Base-by-base conservation (phyloP, 2,113 vertebrate species). In the Ptilorrhoa leucosticta region DNA sequence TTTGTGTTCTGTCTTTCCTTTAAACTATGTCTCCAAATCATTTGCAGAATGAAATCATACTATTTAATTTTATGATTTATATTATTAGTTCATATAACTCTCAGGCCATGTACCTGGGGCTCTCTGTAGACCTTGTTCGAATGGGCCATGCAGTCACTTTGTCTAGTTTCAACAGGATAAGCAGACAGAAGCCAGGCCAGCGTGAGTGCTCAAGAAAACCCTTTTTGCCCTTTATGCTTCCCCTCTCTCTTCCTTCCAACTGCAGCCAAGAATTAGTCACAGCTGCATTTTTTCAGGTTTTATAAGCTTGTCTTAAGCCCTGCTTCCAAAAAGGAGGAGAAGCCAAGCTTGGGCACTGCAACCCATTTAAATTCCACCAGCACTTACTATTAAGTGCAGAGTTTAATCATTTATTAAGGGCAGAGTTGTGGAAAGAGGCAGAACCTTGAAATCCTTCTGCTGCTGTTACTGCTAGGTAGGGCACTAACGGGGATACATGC, bases 21-120 rank as follows among this genome's bases (percentile, higher is more conserved):
- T 89, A 96, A 95, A 92, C 68, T 81, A 23, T 47, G 31, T 71
- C 60, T 65, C 76, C 64, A 84, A 78, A 97, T 87, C 4, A 53
- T 72, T 89, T 93, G 30, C 56, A 76, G 92, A 84, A 92, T 96
- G 90, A 97, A 95, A 94, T 96, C 86, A 94, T 87, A 70, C 79
- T 68, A 71, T 89, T 89, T 91, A 70, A 75, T 94, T 94, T 96
- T 87, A 95, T 78, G 4, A 90, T 89, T 78, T 75, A 39, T 60
- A 91, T 82, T 96, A 86, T 56, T 92, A 90, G 69, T 91, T 92
- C 39, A 3, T 92, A 50, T 94, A 88, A 83, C 31, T 75, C 64
- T 86, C 48, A 71, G 69, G 44, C 48, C 69, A 35, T 1, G 21
- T 95, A 96, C 44, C 76, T 90, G 54, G 18, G 16, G 23, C 44